A percentile compares a stretch with the other conserved stretches of the same genome.
phyloP scores from a whole-genome alignment of 1,140 invertebrate species.

The Sycophaga agraensis region DNA sequence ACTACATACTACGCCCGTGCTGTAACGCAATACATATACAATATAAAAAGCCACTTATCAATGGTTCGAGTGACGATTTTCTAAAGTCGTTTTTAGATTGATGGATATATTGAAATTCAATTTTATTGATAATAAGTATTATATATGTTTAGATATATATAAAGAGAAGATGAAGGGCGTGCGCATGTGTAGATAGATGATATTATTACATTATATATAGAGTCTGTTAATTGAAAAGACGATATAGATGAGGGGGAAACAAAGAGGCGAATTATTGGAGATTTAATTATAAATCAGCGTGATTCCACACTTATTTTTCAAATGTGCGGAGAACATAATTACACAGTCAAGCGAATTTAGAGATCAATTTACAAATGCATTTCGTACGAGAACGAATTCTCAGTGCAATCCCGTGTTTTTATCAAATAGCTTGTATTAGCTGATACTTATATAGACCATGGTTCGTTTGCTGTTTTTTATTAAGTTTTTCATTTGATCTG shows the following conservation, averaged over 20 bases:
- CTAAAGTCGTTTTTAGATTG: conserved; percentile 17
- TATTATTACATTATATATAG: conserved; percentile 25
- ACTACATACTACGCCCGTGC: no score
- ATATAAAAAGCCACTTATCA: no score
- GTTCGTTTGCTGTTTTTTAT: background rate
- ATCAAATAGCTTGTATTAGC: background rate
- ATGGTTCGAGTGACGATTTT: background rate
- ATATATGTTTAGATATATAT: conserved; percentile 25
- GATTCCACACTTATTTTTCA: no score
- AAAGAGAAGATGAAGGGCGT: conserved; percentile 21
- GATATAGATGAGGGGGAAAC: no score
- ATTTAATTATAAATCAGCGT: no score
- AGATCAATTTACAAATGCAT: conserved; percentile 10
- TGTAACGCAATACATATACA: no score
- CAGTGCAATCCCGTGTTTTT: conserved; percentile 5
- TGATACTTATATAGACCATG: background rate
- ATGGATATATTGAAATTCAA: background rate
- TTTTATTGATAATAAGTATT: conserved; percentile 28
- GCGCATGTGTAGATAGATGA: conserved; percentile 33
- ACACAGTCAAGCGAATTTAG: conserved; percentile 2
- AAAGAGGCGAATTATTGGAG: no score
- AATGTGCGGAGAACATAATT: no score
- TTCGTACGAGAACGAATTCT: background rate
- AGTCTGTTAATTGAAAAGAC: background rate
- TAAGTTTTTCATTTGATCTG: background rate